Evolutionary conservation across 2,888 invertebrate species (phyloP), one percentile per base, ranked within the genome.

Genomic region (Glaucopsyche alexis): DNA sequence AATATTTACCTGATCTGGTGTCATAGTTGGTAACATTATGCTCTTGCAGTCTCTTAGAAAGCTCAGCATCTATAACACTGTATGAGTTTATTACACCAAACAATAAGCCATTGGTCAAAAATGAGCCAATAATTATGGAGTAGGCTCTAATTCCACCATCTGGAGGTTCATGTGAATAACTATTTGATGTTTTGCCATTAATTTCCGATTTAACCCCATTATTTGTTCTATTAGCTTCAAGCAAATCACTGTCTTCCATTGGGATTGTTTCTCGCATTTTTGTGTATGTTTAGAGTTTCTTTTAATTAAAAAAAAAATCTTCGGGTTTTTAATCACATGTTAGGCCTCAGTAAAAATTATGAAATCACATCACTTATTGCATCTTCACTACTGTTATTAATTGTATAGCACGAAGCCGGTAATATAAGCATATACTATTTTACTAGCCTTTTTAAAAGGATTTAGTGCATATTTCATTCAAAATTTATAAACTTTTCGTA

Each of bases 81-180:
- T 96, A 98, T 0, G 96, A 96, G 91, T 98, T 98, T 82, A 98
- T 97, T 66, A 97, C 95, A 69, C 98, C 97, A 87, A 98, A 98
- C 72, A 98, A 93, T 71, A 98, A 95, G 7, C 98, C 98, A 87
- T 98, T 98, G 81, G 96, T 96, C 74, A 97, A 92, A 87, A 98
- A 97, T 74, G 98, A 97, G 65, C 96, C 97, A 64, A 97, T 81
- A 94, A 98, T 94, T 16, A 98, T 96, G 75, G 96, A 88, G 95
- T 96, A 97, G 0, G 97, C 98, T 81, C 96, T 94, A 14, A 94
- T 78, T 0, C 97, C 97, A 13, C 97, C 97, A 87, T 98, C 96
- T 0, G 96, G 95, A 38, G 95, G 95, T 45, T 88, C 90, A 70
- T 80, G 83, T 52, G 74, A 73, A 40, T 80, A 80, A 71, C 79